These are phyloP conservation scores for Anoplolepis gracilipes DNA, from an alignment of 1,140 invertebrate species.

Conservation along the genomic window DNA sequence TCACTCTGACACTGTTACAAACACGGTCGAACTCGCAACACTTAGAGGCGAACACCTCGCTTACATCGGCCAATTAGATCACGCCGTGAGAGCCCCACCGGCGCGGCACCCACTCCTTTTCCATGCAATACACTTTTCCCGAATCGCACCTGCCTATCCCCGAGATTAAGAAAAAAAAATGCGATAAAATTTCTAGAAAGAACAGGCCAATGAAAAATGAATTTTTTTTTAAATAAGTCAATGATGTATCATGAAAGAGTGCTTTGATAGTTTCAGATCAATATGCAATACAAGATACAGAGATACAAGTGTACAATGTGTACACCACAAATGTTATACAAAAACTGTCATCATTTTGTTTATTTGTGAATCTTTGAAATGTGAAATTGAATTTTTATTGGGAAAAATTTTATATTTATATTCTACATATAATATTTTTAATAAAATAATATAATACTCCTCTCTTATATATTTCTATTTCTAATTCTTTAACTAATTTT, in stretches of 20 bases:
- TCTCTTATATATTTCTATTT: not conserved
- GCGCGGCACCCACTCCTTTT: slow-evolving; percentile 2
- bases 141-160: slow-evolving; percentile 19
- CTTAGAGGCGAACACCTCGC: slow-evolving; percentile 75
- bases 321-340: not conserved
- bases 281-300: not conserved
- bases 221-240: not conserved
- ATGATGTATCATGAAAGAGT: not conserved
- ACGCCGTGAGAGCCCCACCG: slow-evolving; percentile 58
- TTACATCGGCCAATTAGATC: slow-evolving; percentile 71
- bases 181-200: not conserved
- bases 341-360: not conserved
- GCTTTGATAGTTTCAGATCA: not conserved
- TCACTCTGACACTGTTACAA: slow-evolving; percentile 74
- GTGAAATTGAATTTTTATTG: not conserved
- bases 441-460: not conserved
- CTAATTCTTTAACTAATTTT: not conserved
- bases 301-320: not conserved
- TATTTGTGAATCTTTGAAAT: not conserved
- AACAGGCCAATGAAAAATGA: not conserved
- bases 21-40: slow-evolving; percentile 70
- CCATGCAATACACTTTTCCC: slow-evolving; percentile 26
- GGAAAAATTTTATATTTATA: not conserved
- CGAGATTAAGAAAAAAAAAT: not conserved
- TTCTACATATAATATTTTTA: not conserved